Evolutionary conservation across 2,888 invertebrate species (phyloP), one percentile per base, ranked within the genome.

Genomic region (Tetragnatha montana): DNA sequence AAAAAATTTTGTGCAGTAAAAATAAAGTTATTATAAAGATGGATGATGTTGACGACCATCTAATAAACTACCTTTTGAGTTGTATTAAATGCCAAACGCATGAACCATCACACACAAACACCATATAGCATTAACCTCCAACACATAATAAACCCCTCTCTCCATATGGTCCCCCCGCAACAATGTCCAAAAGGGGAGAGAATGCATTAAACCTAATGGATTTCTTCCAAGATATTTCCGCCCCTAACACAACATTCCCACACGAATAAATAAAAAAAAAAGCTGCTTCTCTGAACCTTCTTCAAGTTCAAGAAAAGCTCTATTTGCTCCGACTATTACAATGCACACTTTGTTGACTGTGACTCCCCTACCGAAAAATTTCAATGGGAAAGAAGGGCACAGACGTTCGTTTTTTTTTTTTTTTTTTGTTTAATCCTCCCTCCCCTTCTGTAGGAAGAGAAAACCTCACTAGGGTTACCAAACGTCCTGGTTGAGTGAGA

Each of bases 291-390:
- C n/a, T 60, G 21, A 81, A 73, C 73, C 51, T 71, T 35, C 50
- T 21, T 60, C 60, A 60, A 74, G 51, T 50, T 82, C 82, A n/a
- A 60, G 70, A 70, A 81, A 69, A 49, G 50, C 81, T 50, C 81
- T 82, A 74, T 82, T 74, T 82, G 74, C 82, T 73, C 35, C 82
- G 50, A 22, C 81, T 73, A 82, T 82, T 82, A 82, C 73, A 60
- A 60, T 21, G 51, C 19, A 60, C 51, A 35, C 49, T n/a, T 76
- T 81, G n/a, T 47, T 35, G 22, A 81, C 69, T 35, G n/a, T n/a
- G n/a, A 60, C 60, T 35, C 35, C 68, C 68, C 70, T 8, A 17
- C 19, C 50, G 21, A 50, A 14, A 50, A 76, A 76, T 76, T 76
- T 49, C 49, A n/a, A 14, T 50, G 19, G 50, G 47, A 47, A 71